Evolutionary conservation across 2,113 vertebrate species (phyloP).

Genomic region (Burhinus bistriatus): DNA sequence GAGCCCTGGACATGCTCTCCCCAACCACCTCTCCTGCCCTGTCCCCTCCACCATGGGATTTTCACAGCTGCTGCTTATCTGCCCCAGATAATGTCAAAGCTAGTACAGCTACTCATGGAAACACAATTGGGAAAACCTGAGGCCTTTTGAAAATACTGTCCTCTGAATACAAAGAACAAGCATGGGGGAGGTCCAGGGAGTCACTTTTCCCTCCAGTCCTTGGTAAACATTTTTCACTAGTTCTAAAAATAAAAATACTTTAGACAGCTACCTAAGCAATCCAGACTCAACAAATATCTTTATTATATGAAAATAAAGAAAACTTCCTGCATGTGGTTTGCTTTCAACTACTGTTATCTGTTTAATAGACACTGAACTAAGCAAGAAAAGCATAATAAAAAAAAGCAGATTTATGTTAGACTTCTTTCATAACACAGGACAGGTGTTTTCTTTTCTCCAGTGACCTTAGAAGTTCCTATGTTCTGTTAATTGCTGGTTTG

Average conservation of each 20-base stretch:
- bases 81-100: not conserved
- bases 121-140: not conserved
- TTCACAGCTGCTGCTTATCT: not conserved
- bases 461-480: not conserved
- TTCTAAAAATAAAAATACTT: conserved; percentile 51
- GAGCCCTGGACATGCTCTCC: not conserved
- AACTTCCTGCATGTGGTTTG: conserved; percentile 28
- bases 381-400: conserved; percentile 10
- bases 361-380: conserved; percentile 39
- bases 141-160: not conserved
- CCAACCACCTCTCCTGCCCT: not conserved
- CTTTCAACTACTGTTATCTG: not conserved
- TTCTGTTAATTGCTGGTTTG: not conserved
- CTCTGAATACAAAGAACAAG: not conserved
- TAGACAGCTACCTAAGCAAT: conserved; percentile 22
- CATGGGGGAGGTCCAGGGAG: not conserved
- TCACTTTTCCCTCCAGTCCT: not conserved
- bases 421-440: not conserved
- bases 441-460: not conserved
- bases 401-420: not conserved
- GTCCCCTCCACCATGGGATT: not conserved
- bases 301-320: conserved; percentile 10
- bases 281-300: conserved; percentile 46
- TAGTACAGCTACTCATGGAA: not conserved
- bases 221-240: not conserved